Evolutionary conservation across 2,888 invertebrate genomes (phyloP), one percentile per base, ranked within the genome.

Genomic region (Clusia tigrina): DNA sequence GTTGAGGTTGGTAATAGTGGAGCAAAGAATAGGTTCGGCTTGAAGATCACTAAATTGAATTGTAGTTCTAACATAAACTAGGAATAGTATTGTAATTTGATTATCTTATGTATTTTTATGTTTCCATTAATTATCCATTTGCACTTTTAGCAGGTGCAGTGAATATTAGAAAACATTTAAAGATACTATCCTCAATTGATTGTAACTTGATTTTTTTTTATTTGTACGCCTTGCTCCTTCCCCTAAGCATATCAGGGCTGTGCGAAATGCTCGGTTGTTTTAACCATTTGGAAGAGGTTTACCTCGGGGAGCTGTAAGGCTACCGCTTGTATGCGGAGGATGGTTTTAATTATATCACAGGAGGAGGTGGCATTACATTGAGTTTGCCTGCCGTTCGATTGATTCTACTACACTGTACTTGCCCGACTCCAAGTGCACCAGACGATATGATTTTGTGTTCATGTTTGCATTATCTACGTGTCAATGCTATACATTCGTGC

Each of bases 301-400:
- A 90, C 62, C 80, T 98, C 1, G 97, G 97, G 0, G 96, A 98
- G 83, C 86, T 94, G 57, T 98, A 97, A 80, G 96, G 96, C 3
- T 97, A 91, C 81, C 87, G 89, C 67, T 85, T 90, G 15, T 80
- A 84, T 74, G 81, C 80, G 18, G 78, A 82, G 37, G 81, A 84
- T 79, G 96, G 96, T 0, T 96, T 95, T 83, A 92, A 95, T 84
- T 97, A 96, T 85, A 89, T 95, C 72, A 96, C 96, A 15, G 96
- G 96, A n/a, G 94, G 94, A 2, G 93, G 89, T 67, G 96, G 96
- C n/a, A 91, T 94, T 74, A 90, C 89, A 23, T 85, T 97, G 64
- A 94, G 92, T 74, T 82, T 86, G 73, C 81, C 87, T 10, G 86
- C 91, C 26, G 88, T 92, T 2, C 84, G 87, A 63, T 81, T 85